Conservation (phyloP, 2,113 vertebrate species). For the Ginglymostoma cirratum region DNA sequence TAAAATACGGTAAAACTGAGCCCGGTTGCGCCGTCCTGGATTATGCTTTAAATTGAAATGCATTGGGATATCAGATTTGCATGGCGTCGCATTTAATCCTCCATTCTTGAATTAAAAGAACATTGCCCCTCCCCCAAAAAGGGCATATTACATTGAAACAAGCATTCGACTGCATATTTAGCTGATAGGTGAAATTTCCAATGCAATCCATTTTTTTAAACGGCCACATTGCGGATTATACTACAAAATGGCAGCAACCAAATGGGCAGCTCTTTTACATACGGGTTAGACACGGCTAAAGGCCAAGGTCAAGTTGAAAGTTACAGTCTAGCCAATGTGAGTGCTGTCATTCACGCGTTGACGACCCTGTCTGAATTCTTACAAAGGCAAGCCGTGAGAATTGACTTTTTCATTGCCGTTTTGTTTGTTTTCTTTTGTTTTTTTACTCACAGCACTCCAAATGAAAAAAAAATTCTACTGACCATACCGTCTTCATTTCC, state of each 20-base stretch:
- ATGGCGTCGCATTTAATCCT: too few species aligned
- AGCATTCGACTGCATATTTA: background rate
- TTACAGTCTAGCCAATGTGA: slow-evolving; percentile 66
- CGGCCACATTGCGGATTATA: slow-evolving; percentile 47
- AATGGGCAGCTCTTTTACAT: slow-evolving; percentile 59
- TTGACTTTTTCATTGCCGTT: slow-evolving; percentile 40
- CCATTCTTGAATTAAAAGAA: background rate
- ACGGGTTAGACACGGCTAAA: slow-evolving; percentile 66
- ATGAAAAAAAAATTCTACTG: slow-evolving; percentile 25
- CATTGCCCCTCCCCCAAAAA: background rate
- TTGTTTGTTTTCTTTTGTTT: slow-evolving; percentile 37
- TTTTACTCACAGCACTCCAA: slow-evolving; percentile 13
- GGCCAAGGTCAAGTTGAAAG: slow-evolving; percentile 99
- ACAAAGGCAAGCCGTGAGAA: slow-evolving; percentile 46
- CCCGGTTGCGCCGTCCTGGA: background rate
- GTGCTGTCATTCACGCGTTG: slow-evolving; percentile 61
- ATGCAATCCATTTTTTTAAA: background rate
- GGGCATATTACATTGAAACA: background rate
- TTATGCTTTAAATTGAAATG: background rate
- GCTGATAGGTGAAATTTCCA: background rate
- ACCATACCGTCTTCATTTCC: slow-evolving; percentile 22
- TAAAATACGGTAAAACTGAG: background rate
- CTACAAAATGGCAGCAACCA: slow-evolving; percentile 41
- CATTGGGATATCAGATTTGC: background rate
- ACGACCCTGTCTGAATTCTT: slow-evolving; percentile 52